These are phyloP conservation scores for Gymnothorax javanicus DNA, from an alignment of 2,797 vertebrate species.

Conservation along the genomic window DNA sequence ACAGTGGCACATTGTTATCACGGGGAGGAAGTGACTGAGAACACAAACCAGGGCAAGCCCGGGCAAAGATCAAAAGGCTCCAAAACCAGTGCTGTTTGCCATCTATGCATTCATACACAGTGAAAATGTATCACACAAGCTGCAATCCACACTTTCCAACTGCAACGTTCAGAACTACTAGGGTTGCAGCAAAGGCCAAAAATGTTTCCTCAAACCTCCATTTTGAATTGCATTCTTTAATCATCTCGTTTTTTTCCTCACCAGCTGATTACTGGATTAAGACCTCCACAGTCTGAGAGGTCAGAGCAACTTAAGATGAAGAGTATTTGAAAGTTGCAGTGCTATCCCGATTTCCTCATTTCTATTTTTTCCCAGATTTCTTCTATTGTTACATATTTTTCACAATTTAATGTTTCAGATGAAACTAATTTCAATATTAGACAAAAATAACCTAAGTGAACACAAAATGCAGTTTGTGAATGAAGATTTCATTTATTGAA, in stretches of 20 bases:
- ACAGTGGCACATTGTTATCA: neutral
- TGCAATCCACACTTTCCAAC: neutral
- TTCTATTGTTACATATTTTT: too few relatives aligned
- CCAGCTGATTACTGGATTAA: neutral
- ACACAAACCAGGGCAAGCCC: neutral
- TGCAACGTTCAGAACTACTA: neutral
- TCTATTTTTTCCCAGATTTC: too few relatives aligned
- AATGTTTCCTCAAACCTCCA: neutral
- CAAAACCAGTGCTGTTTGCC: neutral
- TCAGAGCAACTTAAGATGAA: neutral
- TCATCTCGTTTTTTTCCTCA: neutral
- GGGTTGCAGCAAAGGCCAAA: neutral
- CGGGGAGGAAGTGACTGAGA: neutral
- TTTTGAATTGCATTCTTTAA: too few relatives aligned
- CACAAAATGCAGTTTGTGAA: too few relatives aligned
- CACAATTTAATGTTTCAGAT: too few relatives aligned
- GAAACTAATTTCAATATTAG: too few relatives aligned
- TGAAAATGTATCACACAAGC: neutral
- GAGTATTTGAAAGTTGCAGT: neutral
- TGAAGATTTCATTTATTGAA: too few relatives aligned
- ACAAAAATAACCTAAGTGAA: too few relatives aligned
- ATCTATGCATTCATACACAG: neutral
- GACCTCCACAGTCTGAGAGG: neutral
- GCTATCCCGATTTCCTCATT: too few relatives aligned
- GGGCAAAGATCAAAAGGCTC: neutral